phyloP scores from a whole-genome alignment of 2,797 vertebrate genomes.

The Cetoscarus ocellatus region DNA sequence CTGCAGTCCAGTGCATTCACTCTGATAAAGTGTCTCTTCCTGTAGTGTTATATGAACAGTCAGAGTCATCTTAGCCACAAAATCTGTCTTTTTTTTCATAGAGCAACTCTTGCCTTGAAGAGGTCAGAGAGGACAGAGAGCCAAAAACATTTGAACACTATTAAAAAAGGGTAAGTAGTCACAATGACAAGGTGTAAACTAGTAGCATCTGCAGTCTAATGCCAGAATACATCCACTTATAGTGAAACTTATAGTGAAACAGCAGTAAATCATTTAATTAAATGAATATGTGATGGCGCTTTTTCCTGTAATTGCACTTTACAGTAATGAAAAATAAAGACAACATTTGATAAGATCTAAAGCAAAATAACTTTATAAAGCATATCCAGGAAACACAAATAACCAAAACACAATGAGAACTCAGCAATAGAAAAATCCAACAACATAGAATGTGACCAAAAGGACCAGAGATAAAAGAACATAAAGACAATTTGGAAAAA shows the following conservation, averaged over 20 bases:
- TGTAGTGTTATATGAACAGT: neutral
- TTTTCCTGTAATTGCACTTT: neutral
- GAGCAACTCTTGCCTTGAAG: conserved; percentile 72
- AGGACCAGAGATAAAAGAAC: too few relatives aligned
- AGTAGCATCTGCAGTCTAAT: too few relatives aligned
- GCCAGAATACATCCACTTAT: neutral
- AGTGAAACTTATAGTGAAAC: neutral
- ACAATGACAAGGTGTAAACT: neutral
- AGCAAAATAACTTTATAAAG: too few relatives aligned
- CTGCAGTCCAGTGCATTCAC: neutral
- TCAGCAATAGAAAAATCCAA: too few relatives aligned
- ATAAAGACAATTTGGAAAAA: too few relatives aligned
- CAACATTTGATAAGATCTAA: too few relatives aligned
- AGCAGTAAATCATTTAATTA: neutral
- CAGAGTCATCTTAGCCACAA: neutral
- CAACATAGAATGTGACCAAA: too few relatives aligned
- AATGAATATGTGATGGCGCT: neutral
- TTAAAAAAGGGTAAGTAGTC: conserved; percentile 78
- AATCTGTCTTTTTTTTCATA: conserved; percentile 47
- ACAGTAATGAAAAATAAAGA: too few relatives aligned
- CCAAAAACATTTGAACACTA: conserved; percentile 81
- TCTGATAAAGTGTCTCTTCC: neutral
- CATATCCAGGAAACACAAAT: too few relatives aligned
- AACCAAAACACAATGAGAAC: too few relatives aligned
- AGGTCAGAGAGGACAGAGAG: conserved; percentile 69